Base-by-base conservation (phyloP, 1,140 invertebrate species). In the Sinella curviseta region DNA sequence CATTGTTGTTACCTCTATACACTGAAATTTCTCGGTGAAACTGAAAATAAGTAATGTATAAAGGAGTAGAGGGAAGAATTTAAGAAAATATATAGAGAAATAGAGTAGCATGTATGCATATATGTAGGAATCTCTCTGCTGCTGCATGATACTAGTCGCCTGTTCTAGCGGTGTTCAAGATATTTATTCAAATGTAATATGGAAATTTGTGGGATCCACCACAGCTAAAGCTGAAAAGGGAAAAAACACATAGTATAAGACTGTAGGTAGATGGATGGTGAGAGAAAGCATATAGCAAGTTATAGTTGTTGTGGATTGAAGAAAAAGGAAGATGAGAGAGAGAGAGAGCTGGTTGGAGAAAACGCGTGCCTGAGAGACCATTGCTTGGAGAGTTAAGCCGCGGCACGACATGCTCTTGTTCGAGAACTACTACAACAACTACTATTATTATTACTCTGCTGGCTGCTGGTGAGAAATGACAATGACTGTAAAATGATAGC, bases 171-270 rank as follows among this genome's bases (percentile, higher is more conserved):
- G n/a, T n/a, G n/a, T n/a, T 12, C 4, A 60, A 12, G 57, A 60
- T 60, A 31, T 4, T 24, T 70, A 70, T 70, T 70, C 65, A 70
- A 33, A 70, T 70, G 65, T 70, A 70, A 70, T 70, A 70, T 70
- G 65, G 65, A 70, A 33, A 70, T 70, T 70, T 70, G 65, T 33
- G 65, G 65, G 4, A 16, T 65, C 57, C 16, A 26, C 16, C 16
- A 8, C 26, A 14, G 24, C 16, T 4, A 65, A 20, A 48, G 39
- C 8, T 12, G 39, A 20, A 8, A 48, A 20, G 20, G 39, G 39
- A 48, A 20, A 48, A 48, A 12, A 20, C 39, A 48, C 16, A 65
- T 4, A n/a, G 57, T 65, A 16, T 4, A 26, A 65, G 16, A 26
- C 57, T 65, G 24, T 8, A 65, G 16, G 57, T 17, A 26, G 26